Evolutionary conservation across 2,797 vertebrate species (phyloP).

Genomic region (Perodicticus potto): DNA sequence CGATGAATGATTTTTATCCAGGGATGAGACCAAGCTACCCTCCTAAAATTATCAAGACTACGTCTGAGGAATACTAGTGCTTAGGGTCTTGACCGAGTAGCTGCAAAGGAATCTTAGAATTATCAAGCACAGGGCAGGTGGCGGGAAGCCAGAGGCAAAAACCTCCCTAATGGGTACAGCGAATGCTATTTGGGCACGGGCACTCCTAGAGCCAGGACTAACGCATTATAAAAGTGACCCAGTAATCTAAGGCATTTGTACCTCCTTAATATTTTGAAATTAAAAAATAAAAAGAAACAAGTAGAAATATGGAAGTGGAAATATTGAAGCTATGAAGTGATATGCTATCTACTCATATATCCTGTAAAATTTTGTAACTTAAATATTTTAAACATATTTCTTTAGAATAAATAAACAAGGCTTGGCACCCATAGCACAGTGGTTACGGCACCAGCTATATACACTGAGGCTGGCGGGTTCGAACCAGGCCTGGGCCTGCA

Average conservation of each 20-base stretch:
- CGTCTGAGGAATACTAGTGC: not conserved
- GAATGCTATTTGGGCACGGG: too few species aligned
- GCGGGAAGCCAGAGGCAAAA: too few species aligned
- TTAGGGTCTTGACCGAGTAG: not conserved
- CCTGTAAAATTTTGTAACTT: not conserved
- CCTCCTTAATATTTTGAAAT: not conserved
- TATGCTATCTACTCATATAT: not conserved
- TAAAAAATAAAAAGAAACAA: not conserved
- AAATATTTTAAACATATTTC: not conserved
- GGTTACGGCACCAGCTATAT: too few species aligned
- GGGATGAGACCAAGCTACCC: not conserved
- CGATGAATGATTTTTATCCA: not conserved
- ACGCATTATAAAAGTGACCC: too few species aligned
- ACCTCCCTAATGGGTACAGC: too few species aligned
- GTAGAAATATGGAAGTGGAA: not conserved
- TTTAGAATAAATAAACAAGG: not conserved
- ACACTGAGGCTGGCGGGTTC: too few species aligned
- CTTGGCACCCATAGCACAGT: too few species aligned
- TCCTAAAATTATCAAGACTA: not conserved
- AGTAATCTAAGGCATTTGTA: too few species aligned
- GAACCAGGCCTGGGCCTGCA: too few species aligned
- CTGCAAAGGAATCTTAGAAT: not conserved
- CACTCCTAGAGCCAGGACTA: too few species aligned
- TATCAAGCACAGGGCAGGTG: too few species aligned
- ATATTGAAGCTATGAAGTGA: not conserved